These are phyloP conservation scores for Saguinus imperator DNA, from an alignment of 2,113 vertebrate species.

Conservation along the genomic window DNA sequence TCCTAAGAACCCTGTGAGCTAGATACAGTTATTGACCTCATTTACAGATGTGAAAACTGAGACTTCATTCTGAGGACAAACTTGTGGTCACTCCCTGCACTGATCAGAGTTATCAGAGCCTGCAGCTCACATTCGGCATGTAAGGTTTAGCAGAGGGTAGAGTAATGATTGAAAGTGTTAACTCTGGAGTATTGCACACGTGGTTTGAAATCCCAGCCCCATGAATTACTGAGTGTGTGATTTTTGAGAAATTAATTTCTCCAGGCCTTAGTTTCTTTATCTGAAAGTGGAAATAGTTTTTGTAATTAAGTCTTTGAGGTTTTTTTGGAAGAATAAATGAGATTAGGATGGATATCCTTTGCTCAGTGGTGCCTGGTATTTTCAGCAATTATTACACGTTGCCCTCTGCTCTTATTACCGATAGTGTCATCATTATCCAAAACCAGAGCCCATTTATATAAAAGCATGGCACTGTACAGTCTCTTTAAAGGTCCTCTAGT, in stretches of 20 bases:
- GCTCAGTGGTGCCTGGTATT: not conserved
- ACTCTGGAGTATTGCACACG: not conserved
- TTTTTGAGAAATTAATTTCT: conserved; percentile 4
- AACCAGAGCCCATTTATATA: not conserved
- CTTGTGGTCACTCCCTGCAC: not conserved
- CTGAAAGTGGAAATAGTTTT: not conserved
- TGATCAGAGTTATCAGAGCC: not conserved
- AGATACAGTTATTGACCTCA: not conserved
- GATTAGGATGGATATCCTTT: not conserved
- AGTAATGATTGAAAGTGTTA: not conserved
- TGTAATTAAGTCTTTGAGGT: not conserved
- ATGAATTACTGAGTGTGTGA: not conserved
- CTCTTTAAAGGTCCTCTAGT: not conserved
- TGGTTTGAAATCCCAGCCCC: not conserved
- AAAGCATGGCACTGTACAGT: not conserved
- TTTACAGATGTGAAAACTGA: not conserved
- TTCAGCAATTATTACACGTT: not conserved
- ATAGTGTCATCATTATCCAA: not conserved
- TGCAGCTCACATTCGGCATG: not conserved
- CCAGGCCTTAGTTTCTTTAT: not conserved
- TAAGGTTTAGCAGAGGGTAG: not conserved
- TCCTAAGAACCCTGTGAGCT: not conserved
- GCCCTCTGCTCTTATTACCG: not conserved
- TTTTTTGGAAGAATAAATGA: not conserved
- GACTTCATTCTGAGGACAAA: not conserved